Conservation (phyloP, 2,797 vertebrate species). For the Rallus crepitans region DNA sequence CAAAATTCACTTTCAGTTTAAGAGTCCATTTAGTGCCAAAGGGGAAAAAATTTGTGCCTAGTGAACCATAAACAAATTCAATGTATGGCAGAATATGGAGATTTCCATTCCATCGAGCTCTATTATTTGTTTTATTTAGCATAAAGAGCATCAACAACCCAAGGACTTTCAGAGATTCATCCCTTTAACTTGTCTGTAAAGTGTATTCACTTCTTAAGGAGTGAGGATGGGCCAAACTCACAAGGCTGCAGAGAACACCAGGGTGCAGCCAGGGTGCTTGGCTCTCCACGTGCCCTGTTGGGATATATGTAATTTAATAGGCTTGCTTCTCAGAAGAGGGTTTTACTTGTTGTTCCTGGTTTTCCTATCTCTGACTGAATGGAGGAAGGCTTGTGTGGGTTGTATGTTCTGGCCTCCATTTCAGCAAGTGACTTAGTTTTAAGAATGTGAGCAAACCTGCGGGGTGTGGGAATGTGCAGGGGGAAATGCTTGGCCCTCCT, state of each 20-base stretch:
- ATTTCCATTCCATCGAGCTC: slow-evolving; percentile 12
- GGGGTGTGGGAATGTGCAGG: neutral
- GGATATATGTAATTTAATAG: neutral
- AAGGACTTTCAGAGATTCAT: slow-evolving; percentile 22
- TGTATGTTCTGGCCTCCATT: neutral
- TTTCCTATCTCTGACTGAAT: neutral
- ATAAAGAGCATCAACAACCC: neutral
- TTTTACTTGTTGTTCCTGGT: neutral
- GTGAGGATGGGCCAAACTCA: neutral
- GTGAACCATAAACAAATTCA: slow-evolving; percentile 54
- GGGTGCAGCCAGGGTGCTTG: neutral
- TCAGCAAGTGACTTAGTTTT: neutral
- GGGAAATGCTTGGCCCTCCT: neutral
- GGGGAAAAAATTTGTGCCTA: neutral
- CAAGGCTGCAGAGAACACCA: neutral
- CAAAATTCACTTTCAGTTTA: slow-evolving; percentile 73
- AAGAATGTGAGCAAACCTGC: neutral
- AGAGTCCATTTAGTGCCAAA: slow-evolving; percentile 60
- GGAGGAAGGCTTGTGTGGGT: neutral
- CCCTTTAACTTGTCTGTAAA: slow-evolving; percentile 22
- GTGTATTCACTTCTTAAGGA: slow-evolving; percentile 51
- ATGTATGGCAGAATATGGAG: neutral
- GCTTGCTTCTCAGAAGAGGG: neutral
- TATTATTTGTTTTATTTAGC: slow-evolving; percentile 42
- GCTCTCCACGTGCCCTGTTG: neutral